Evolutionary conservation across 2,888 invertebrate genomes (phyloP), one percentile per base, ranked within the genome.

Genomic region (Sarcophaga caerulescens): DNA sequence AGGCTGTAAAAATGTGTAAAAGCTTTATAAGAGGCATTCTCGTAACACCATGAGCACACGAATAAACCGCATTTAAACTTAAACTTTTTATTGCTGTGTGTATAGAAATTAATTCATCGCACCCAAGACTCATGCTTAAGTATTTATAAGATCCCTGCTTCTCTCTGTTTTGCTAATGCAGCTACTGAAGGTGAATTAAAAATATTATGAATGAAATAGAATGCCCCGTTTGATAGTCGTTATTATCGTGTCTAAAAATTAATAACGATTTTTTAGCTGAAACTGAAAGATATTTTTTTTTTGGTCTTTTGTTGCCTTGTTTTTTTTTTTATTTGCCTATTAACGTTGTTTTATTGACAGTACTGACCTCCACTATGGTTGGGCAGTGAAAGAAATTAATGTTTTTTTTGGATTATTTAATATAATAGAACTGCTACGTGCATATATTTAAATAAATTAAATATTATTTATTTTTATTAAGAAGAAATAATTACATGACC

Each of bases 61-160:
- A 45, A 47, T 21, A 19, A 74, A 76, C 35, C n/a, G n/a, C 11
- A 80, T 65, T 76, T 75, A 70, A 70, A 79, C 57, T 85, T 68
- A 63, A 83, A 44, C 80, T 73, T 68, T 57, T 57, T 66, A 59
- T 35, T 44, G 5, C 47, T 47, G 45, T 47, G 52, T 59, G 81
- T 65, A 23, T 65, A 47, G 68, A 73, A 63, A 75, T 17, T 83
- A 14, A 59, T 73, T 59, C 60, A 52, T 70, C 57, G 57, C 60
- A 14, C 17, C 62, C 19, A 59, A 65, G 52, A 17, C 59, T 65
- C 57, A 70, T 60, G 25, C 35, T 14, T 45, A 23, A 23, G 3
- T 47, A 59, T 35, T 21, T 23, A 57, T 44, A 11, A 35, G 21
- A 60, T 59, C 17, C 19, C 19, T 57, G 4, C 45, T 23, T 1